Evolutionary conservation across 2,888 invertebrate genomes (phyloP).

Genomic region (Branchinecta sandiegonensis): DNA sequence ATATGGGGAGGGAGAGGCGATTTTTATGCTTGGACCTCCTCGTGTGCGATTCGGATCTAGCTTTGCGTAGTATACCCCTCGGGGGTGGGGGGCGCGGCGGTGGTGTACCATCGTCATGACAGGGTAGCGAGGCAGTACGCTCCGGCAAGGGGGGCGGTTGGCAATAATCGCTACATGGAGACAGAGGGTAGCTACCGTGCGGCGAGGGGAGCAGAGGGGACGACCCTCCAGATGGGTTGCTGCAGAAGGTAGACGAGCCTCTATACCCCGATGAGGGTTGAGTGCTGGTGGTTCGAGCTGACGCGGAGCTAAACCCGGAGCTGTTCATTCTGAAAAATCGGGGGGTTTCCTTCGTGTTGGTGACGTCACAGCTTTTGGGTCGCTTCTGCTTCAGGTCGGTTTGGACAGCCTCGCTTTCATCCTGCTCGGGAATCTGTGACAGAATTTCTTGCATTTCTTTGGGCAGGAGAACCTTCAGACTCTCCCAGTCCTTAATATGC

Average conservation of each 20-base stretch:
- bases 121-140: conserved; percentile 48
- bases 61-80: conserved; percentile 53
- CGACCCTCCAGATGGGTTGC: conserved; percentile 9
- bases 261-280: conserved; percentile 74
- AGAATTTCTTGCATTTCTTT: conserved; percentile 63
- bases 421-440: conserved; percentile 28
- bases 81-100: conserved; percentile 58
- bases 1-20: conserved; percentile 38
- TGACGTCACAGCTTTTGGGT: conserved; percentile 23
- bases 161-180: conserved; percentile 44
- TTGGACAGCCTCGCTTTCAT: conserved; percentile 12
- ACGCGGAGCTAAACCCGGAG: conserved; percentile 43
- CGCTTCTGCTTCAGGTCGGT: conserved; percentile 24
- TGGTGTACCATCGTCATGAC: conserved; percentile 39
- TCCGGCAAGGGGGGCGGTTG: conserved; percentile 48
- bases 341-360: conserved; percentile 18
- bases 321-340: conserved; percentile 14
- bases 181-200: conserved; percentile 50
- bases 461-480: conserved; percentile 71
- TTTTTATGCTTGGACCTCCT: conserved; percentile 43
- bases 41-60: conserved; percentile 30
- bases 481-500: conserved; percentile 86
- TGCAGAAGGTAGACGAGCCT: conserved; percentile 53
- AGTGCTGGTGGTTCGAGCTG: conserved; percentile 50
- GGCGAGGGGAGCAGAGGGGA: conserved; percentile 20